Percentiles rank a stretch among this genome's conserved stretches.
Conservation (phyloP, 53 echinoderm and acorn worm genomes). For the Temnopleurus reevesii region DNA sequence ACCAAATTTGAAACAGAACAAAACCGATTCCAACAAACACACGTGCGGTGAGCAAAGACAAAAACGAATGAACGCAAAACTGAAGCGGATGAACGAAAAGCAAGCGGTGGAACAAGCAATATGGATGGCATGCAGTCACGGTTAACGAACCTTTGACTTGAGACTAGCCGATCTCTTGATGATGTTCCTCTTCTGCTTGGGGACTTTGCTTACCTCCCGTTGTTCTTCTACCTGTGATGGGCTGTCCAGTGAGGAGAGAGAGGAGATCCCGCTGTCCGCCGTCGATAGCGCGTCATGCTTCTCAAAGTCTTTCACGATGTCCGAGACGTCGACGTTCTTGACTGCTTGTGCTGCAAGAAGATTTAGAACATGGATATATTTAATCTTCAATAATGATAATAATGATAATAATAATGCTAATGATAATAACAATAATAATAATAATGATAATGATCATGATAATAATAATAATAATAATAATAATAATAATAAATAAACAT, state of each 20-base stretch:
- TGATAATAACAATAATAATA: too few relatives aligned
- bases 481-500: too few relatives aligned
- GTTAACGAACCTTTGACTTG: conserved; percentile 42
- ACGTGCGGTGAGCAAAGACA: too few relatives aligned
- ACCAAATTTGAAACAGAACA: too few relatives aligned
- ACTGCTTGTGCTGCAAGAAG: not conserved
- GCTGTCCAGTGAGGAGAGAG: conserved; percentile 1
- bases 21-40: too few relatives aligned
- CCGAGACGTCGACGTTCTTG: conserved; percentile 23
- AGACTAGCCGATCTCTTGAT: conserved; percentile 44
- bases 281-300: not conserved
- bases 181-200: conserved; percentile 17
- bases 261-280: not conserved
- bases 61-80: too few relatives aligned
- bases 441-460: too few relatives aligned
- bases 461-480: too few relatives aligned
- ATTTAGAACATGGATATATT: too few relatives aligned
- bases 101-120: not conserved
- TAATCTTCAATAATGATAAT: too few relatives aligned
- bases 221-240: not conserved
- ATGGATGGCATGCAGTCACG: not conserved
- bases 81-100: too few relatives aligned
- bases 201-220: not conserved
- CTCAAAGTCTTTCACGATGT: conserved; percentile 25
- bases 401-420: too few relatives aligned